These are phyloP conservation scores for Salvator merianae DNA, from an alignment of 2,113 vertebrate genomes.

Conservation along the genomic window DNA sequence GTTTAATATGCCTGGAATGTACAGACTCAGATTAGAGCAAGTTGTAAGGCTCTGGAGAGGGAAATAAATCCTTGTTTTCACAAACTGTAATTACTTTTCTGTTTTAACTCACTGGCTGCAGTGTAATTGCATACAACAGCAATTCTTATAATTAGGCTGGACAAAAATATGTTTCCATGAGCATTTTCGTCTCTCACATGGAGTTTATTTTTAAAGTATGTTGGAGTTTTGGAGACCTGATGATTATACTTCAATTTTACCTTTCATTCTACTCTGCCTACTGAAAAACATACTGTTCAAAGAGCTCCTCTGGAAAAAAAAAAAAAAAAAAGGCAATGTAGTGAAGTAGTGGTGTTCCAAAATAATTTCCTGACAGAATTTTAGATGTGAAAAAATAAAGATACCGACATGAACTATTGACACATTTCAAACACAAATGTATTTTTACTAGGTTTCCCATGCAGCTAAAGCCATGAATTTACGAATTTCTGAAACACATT, in stretches of 20 bases:
- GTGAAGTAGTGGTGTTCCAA: neutral
- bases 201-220: conserved; percentile 6
- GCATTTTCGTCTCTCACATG: conserved; percentile 4
- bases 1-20: conserved; percentile 80
- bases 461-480: neutral
- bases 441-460: neutral
- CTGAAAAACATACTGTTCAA: neutral
- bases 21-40: conserved; percentile 74
- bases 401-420: neutral
- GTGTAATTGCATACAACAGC: conserved; percentile 52
- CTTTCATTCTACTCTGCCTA: neutral
- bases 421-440: neutral
- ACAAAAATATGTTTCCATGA: conserved; percentile 35
- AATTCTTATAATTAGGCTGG: conserved; percentile 37
- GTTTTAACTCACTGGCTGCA: conserved; percentile 66
- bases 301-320: too few species aligned
- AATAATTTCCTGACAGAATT: neutral
- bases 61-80: conserved; percentile 75
- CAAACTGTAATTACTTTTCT: conserved; percentile 82
- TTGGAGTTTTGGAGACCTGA: neutral
- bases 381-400: neutral
- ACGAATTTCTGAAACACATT: neutral
- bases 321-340: too few species aligned
- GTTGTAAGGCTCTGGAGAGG: conserved; percentile 51
- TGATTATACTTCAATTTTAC: neutral